Evolutionary conservation across 2,888 invertebrate genomes (phyloP), one percentile per base, ranked within the genome.

Genomic region (Napeogenes sylphis): DNA sequence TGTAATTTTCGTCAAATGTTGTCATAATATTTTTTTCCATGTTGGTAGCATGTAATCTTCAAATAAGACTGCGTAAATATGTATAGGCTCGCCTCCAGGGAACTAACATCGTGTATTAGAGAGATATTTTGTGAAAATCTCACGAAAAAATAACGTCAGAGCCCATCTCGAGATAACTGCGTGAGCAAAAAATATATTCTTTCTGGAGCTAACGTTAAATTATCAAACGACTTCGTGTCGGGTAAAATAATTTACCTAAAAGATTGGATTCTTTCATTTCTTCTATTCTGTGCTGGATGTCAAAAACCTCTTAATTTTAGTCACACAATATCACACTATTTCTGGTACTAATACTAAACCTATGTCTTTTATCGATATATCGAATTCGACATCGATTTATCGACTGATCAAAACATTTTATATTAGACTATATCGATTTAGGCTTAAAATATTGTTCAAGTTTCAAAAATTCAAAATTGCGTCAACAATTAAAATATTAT

Each of bases 161-260:
- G 62, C 59, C 67, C 67, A 66, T 69, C 67, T 67, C 54, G 30
- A 64, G 65, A 67, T 65, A 61, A 55, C 57, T 47, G 59, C 13
- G 61, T 53, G 55, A 56, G 56, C 53, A 46, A 51, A 56, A 63
- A 62, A 55, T 55, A 51, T 38, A 13, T 58, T 53, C n/a, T 32
- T 32, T 57, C 33, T 57, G 57, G 13, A 33, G 57, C 51, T 51
- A 51, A 51, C 51, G 51, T 51, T 51, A 51, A 51, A 51, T 51
- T 51, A 51, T 51, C 51, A 51, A 51, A 51, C 51, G 51, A 30
- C 30, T 51, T 30, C 6, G 30, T n/a, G 51, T 30, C 51, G 51
- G 51, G 12, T 51, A 62, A 53, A 58, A 58, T 63, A 62, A 64
- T 68, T 66, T 64, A 59, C 60, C 62, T 62, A 59, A 61, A 63